Conservation (phyloP, 2,888 invertebrate species). For the Heliconius charithonia region DNA sequence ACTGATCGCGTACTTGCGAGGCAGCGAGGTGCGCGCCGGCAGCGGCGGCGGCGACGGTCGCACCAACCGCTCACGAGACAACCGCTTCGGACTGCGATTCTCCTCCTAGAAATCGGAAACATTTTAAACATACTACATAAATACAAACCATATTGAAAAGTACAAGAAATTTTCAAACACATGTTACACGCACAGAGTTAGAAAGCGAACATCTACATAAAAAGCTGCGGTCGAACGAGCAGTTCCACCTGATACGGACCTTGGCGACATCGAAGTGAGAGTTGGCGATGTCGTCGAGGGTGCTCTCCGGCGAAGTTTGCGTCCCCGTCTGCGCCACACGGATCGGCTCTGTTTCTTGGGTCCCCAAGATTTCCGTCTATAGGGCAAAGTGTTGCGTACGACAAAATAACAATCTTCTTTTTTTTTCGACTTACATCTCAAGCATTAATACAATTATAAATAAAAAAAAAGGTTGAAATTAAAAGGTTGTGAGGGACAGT, state of each 20-base stretch:
- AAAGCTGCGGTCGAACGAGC: slow-evolving; percentile 9
- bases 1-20: slow-evolving; percentile 92
- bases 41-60: slow-evolving; percentile 66
- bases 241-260: slow-evolving; percentile 30
- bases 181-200: background rate
- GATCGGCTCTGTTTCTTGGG: slow-evolving; percentile 50
- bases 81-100: slow-evolving; percentile 41
- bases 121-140: background rate
- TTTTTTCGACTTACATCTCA: slow-evolving; percentile 10
- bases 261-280: slow-evolving; percentile 36
- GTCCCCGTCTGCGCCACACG: slow-evolving; percentile 86
- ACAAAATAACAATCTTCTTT: slow-evolving; percentile 14
- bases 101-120: slow-evolving; percentile 49
- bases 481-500: slow-evolving; percentile 12
- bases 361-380: slow-evolving; percentile 64
- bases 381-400: slow-evolving; percentile 29
- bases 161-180: background rate
- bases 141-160: background rate
- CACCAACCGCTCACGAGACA: slow-evolving; percentile 53
- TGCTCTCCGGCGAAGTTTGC: slow-evolving; percentile 87
- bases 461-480: slow-evolving; percentile 9
- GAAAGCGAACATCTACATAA: slow-evolving; percentile 21
- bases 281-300: slow-evolving; percentile 43
- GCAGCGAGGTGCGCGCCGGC: slow-evolving; percentile 79
- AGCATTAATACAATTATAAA: slow-evolving; percentile 14